These are phyloP conservation scores for Picathartes gymnocephalus DNA, from an alignment of 2,113 vertebrate species.

Conservation along the genomic window DNA sequence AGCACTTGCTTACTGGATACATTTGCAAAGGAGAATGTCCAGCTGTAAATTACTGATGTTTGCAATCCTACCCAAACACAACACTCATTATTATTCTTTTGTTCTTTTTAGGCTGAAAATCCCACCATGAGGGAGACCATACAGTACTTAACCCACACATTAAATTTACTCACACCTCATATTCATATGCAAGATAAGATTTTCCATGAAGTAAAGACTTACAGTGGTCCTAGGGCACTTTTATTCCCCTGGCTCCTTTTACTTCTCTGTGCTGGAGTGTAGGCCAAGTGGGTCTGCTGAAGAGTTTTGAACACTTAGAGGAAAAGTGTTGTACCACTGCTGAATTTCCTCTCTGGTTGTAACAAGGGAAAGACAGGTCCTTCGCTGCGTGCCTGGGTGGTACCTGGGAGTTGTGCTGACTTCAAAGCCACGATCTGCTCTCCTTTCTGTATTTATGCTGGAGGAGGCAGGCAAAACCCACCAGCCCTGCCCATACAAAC, in stretches of 20 bases:
- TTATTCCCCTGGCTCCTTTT: constrained; percentile 25
- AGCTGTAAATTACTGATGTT: constrained; percentile 64
- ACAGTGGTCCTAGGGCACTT: constrained; percentile 10
- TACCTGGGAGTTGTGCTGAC: not conserved
- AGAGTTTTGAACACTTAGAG: not conserved
- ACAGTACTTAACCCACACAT: constrained; percentile 17
- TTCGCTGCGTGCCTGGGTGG: not conserved
- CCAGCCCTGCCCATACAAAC: not conserved
- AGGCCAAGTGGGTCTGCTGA: not conserved
- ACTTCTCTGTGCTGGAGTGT: not conserved
- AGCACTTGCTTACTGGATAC: constrained; percentile 23
- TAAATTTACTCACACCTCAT: constrained; percentile 39
- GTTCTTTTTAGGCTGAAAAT: constrained; percentile 55
- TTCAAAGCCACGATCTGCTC: not conserved
- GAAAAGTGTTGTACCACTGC: not conserved
- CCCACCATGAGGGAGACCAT: constrained; percentile 23
- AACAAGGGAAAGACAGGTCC: not conserved
- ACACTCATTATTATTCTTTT: constrained; percentile 57
- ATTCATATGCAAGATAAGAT: constrained; percentile 43
- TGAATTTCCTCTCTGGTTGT: not conserved
- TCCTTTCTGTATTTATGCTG: not conserved
- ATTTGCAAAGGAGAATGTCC: constrained; percentile 9
- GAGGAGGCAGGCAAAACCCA: not conserved
- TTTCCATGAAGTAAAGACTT: constrained; percentile 51
- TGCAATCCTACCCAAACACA: constrained; percentile 43